Evolutionary conservation across 2,888 invertebrate species (phyloP).

Genomic region (Drosophila limbata): DNA sequence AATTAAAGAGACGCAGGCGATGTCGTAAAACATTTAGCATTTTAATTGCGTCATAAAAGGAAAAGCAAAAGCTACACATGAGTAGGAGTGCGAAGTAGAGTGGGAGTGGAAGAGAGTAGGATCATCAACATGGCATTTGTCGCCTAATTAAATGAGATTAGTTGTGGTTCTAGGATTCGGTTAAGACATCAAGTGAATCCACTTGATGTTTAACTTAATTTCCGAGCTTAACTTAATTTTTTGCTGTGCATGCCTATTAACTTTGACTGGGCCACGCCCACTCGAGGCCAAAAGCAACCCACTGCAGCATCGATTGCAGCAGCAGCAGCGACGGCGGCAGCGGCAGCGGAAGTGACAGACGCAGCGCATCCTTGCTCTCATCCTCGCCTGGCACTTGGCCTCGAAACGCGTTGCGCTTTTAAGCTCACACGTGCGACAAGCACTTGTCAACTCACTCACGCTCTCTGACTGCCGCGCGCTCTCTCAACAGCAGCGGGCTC

Average conservation of each 20-base stretch:
- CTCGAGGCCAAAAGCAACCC: slow-evolving; percentile 35
- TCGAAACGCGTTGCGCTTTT: slow-evolving; percentile 78
- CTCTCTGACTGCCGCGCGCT: slow-evolving; percentile 19
- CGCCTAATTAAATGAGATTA: slow-evolving; percentile 72
- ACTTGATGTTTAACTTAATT: slow-evolving; percentile 15
- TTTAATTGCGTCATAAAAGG: slow-evolving; percentile 74
- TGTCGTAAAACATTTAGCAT: slow-evolving; percentile 76
- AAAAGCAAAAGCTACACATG: slow-evolving; percentile 17
- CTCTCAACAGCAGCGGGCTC: slow-evolving; percentile 24
- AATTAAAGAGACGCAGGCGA: slow-evolving; percentile 66
- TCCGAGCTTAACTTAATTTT: slow-evolving; percentile 14
- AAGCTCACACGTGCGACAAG: slow-evolving; percentile 73
- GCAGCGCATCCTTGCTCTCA: slow-evolving; percentile 55
- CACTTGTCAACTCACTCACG: slow-evolving; percentile 57
- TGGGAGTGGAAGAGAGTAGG: neutral
- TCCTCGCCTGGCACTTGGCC: slow-evolving; percentile 71
- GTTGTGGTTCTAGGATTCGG: slow-evolving; percentile 20
- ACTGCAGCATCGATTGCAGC: slow-evolving; percentile 35
- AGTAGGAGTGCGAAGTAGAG: neutral
- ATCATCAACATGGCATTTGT: slow-evolving; percentile 46
- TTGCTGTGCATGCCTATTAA: slow-evolving; percentile 1
- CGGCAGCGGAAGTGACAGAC: slow-evolving; percentile 61
- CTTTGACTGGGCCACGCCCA: slow-evolving; percentile 49
- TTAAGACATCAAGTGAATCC: slow-evolving; percentile 19
- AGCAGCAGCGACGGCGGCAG: neutral